phyloP scores from a whole-genome alignment of 2,113 vertebrate genomes.

The Pomatorhinus ruficollis region DNA sequence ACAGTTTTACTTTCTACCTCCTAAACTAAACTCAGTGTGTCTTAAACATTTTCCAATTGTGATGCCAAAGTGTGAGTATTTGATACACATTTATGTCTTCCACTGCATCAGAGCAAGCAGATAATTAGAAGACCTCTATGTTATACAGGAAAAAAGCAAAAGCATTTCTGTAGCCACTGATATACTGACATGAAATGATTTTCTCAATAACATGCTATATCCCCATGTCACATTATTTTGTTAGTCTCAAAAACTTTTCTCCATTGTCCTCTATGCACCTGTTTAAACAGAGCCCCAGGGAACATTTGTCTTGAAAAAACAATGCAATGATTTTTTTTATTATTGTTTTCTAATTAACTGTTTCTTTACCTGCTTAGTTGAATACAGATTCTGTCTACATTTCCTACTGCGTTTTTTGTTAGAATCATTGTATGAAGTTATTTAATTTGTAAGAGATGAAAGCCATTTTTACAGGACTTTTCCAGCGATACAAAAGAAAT shows the following conservation, averaged over 20 bases:
- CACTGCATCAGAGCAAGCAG: not conserved
- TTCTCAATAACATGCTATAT: not conserved
- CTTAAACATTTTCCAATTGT: not conserved
- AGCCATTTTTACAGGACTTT: not conserved
- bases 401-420: not conserved
- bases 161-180: not conserved
- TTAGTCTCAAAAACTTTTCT: not conserved
- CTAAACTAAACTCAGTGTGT: not conserved
- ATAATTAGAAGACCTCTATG: not conserved
- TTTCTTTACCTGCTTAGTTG: not conserved
- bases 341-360: not conserved
- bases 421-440: not conserved
- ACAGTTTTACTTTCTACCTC: not conserved
- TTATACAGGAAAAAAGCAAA: not conserved
- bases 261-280: not conserved
- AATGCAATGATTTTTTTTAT: not conserved
- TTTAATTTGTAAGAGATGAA: not conserved
- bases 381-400: not conserved
- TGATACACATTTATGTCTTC: not conserved
- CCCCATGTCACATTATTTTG: not conserved
- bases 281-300: not conserved
- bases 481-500: not conserved
- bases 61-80: not conserved
- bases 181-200: not conserved
- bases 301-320: not conserved